Evolutionary conservation across 2,797 vertebrate genomes (phyloP), one percentile per base, ranked within the genome.

Genomic region (Pseudocheirus occidentalis): DNA sequence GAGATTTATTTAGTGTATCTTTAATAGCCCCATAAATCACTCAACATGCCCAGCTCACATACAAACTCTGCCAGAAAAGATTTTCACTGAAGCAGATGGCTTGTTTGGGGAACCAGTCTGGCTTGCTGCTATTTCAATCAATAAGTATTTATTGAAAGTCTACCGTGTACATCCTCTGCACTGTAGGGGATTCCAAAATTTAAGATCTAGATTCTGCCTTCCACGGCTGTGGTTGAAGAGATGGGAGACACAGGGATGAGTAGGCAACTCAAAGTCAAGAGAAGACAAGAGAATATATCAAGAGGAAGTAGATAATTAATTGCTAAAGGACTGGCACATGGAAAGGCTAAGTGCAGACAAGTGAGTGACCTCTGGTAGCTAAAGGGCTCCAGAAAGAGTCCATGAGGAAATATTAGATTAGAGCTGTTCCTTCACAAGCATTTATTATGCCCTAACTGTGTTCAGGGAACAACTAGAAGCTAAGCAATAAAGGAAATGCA

Each of bases 21-120:
- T 98, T 98, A 98, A 98, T 94, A 95, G 97, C 91, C 97, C 96
- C 96, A 97, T 98, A 98, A 98, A 98, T 98, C 98, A 98, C 97
- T 98, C 98, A 97, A 94, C 97, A 97, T 98, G 95, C 96, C 97
- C 96, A 97, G 90, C 95, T 97, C 59, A 0, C 98, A 97, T 98
- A 98, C 95, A 96, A 97, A 98, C 97, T 96, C 97, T 97, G 97
- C 98, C 97, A 97, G 96, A 93, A 95, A 95, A 57, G 62, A 58
- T 96, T 97, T 97, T 97, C 95, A 97, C n/a, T 34, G 89, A 96
- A 97, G 98, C 98, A 97, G 96, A 98, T 95, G 97, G 98, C 97
- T 97, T 93, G 95, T 90, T 92, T 81, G 95, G 96, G 96, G 95
- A 97, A 96, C 96, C 66, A n/a, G 54, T 95, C 93, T 95, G 91